Conservation (phyloP, 2,797 vertebrate species). For the Coccyzus lansbergi region DNA sequence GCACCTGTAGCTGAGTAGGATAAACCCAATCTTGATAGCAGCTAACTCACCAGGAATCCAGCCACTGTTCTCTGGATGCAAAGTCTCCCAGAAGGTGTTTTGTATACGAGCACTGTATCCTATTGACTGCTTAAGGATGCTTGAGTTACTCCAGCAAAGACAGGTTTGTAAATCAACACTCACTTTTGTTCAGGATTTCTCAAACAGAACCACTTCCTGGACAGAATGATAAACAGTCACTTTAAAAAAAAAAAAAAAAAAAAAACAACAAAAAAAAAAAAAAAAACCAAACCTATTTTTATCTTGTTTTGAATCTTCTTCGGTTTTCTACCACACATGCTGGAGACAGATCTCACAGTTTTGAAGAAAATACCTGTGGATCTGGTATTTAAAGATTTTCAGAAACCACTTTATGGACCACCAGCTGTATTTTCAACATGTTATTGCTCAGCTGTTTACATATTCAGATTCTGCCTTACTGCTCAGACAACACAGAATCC, state of each 20-base stretch:
- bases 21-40: neutral
- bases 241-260: neutral
- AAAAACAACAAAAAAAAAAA: no score
- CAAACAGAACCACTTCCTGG: neutral
- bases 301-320: neutral
- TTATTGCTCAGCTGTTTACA: neutral
- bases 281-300: neutral
- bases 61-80: neutral
- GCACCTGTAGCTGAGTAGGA: conserved; percentile 25
- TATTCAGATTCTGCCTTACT: neutral
- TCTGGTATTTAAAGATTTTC: neutral
- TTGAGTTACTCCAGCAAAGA: neutral
- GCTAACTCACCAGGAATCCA: neutral
- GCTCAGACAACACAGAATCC: neutral
- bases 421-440: neutral
- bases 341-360: neutral
- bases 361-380: neutral
- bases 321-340: neutral
- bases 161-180: neutral
- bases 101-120: neutral
- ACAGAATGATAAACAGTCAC: neutral
- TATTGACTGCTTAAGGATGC: neutral
- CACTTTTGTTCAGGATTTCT: conserved; percentile 4
- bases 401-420: neutral
- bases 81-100: neutral